Conservation (phyloP, 2,888 invertebrate species). For the Lordiphosa fenestrarum region DNA sequence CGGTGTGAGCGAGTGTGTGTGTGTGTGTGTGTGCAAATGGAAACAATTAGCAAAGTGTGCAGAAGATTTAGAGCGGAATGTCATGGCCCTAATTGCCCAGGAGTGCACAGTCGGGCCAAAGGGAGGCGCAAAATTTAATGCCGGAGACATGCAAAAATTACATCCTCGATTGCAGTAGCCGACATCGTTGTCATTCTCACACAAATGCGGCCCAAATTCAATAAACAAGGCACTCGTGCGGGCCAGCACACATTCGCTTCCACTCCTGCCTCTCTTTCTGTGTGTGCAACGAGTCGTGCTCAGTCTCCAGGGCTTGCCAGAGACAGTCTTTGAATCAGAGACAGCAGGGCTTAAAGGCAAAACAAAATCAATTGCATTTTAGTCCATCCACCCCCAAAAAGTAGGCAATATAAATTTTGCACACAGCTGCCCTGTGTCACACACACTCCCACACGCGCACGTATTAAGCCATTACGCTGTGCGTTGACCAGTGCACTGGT, state of each 20-base stretch:
- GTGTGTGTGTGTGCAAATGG: conserved; percentile 56
- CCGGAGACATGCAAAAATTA: conserved; percentile 72
- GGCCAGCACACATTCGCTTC: conserved; percentile 31
- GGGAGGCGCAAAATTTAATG: conserved; percentile 57
- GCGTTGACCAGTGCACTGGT: conserved; percentile 39
- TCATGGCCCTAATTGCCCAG: conserved; percentile 60
- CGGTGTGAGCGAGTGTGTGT: conserved; percentile 2
- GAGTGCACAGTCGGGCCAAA: conserved; percentile 28
- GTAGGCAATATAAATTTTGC: conserved; percentile 72
- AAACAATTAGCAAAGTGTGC: conserved; percentile 72
- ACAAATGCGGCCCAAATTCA: conserved; percentile 60
- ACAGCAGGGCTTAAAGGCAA: conserved; percentile 36
- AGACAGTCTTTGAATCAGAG: conserved; percentile 29
- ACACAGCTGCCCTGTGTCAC: conserved; percentile 43
- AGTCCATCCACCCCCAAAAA: conserved; percentile 39
- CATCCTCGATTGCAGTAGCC: conserved; percentile 60
- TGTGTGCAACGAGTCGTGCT: conserved; percentile 43
- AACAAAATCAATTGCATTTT: conserved; percentile 66
- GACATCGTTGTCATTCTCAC: conserved; percentile 38
- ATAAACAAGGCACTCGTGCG: conserved; percentile 70
- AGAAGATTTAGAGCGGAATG: conserved; percentile 72
- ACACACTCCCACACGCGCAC: conserved; percentile 19
- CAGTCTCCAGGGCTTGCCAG: conserved; percentile 34
- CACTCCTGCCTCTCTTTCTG: neutral
- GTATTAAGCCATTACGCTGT: conserved; percentile 46